These are phyloP conservation scores for Candoia aspera DNA, from an alignment of 2,113 vertebrate species.

Conservation along the genomic window DNA sequence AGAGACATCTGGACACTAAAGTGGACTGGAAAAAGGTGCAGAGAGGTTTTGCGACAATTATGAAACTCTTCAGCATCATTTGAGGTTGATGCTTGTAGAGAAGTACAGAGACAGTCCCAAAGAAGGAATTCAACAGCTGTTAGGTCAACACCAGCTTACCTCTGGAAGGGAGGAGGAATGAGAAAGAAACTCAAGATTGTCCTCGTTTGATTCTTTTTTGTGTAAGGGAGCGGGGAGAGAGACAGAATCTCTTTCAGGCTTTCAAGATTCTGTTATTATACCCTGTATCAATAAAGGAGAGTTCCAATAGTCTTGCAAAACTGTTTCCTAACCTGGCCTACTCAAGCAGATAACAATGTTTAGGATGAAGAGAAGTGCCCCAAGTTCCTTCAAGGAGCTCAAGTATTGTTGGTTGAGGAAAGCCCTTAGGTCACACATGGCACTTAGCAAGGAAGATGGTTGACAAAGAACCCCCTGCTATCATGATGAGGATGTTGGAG, in stretches of 20 bases:
- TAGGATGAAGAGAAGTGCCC: not conserved
- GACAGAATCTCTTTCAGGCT: not conserved
- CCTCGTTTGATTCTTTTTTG: not conserved
- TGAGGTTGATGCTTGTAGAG: not conserved
- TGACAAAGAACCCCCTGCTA: not conserved
- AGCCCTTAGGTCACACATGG: not conserved
- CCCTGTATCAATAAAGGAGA: not conserved
- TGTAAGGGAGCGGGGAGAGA: not conserved
- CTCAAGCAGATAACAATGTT: not conserved
- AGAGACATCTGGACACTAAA: not conserved
- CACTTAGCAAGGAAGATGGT: not conserved
- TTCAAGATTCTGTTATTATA: not conserved
- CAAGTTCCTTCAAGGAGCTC: not conserved
- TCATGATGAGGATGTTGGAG: not conserved
- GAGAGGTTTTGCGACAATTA: not conserved
- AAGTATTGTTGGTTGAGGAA: not conserved
- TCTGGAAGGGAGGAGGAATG: not conserved
- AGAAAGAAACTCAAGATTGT: not conserved
- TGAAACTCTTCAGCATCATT: not conserved
- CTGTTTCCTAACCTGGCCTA: not conserved
- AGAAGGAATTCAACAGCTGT: not conserved
- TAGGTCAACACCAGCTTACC: not conserved
- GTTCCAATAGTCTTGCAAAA: not conserved
- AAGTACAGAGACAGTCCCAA: not conserved
- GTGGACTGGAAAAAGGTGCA: not conserved